Evolutionary conservation across 2,888 invertebrate species (phyloP), one percentile per base, ranked within the genome.

Genomic region (Strigamia transsilvanica): DNA sequence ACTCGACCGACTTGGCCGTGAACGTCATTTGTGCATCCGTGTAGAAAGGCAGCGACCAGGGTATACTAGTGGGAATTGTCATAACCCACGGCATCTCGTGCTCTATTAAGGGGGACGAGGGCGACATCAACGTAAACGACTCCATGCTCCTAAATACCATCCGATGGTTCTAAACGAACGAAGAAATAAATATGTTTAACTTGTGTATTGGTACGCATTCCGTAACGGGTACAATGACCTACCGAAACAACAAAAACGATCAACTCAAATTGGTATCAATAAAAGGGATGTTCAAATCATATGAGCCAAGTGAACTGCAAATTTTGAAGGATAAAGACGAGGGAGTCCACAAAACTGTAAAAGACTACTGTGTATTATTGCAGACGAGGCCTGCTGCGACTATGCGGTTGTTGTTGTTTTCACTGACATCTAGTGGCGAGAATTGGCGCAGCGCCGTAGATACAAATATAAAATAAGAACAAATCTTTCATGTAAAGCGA

Each of bases 31-130:
- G 56, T 56, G 56, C 56, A 18, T 56, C 56, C 6, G 56, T 56
- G 18, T 56, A 56, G 21, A n/a, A 56, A 15, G 56, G 56, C 56
- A 42, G 10, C 18, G 80, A 56, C 80, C 80, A 80, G 3, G 80
- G 80, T 15, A 80, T 80, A 56, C 56, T 51, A 7, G 80, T 51
- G 15, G 80, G 80, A 80, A 80, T 80, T 23, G 80, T 80, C 27
- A 51, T 46, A 10, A 56, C 56, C 80, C 80, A 80, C 5, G 80
- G 38, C 23, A 56, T 42, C 2, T 38, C 41, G 41, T 80, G 41
- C 42, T 80, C 41, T 15, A 23, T 41, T 7, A 42, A 7, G 10
- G 32, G 27, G 4, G 27, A 27, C 9, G 18, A 7, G 5, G n/a
- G 4, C 18, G 56, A n/a, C 56, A 56, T 18, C n/a, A 18, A 6